Conservation (phyloP, 2,113 vertebrate genomes). For the Gallinago media region DNA sequence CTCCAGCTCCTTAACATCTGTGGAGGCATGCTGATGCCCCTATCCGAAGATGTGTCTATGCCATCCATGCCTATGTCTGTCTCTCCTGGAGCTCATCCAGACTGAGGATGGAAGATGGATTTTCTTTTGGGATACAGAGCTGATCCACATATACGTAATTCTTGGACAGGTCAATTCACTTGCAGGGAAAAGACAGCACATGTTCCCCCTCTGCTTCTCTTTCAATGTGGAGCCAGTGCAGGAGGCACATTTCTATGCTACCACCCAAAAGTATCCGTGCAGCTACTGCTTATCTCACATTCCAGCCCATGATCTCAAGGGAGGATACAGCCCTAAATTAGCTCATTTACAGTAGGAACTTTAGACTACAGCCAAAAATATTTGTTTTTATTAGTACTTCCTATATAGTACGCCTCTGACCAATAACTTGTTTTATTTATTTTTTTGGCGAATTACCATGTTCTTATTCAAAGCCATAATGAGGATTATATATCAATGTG, state of each 20-base stretch:
- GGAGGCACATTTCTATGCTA: neutral
- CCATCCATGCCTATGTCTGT: neutral
- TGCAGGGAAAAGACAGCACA: neutral
- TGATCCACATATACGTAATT: neutral
- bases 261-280: constrained; percentile 49
- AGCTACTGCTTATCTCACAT: constrained; percentile 60
- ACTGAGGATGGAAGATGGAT: neutral
- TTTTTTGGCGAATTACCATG: constrained; percentile 59
- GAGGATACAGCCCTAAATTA: constrained; percentile 62
- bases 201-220: neutral
- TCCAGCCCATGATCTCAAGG: constrained; percentile 38
- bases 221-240: neutral
- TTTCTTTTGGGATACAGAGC: neutral
- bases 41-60: neutral
- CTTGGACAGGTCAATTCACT: neutral
- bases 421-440: constrained; percentile 60
- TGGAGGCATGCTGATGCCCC: neutral
- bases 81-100: neutral
- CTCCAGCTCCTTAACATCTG: neutral
- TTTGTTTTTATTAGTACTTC: constrained; percentile 58
- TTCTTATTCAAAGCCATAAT: constrained; percentile 67
- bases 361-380: constrained; percentile 63
- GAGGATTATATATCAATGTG: constrained; percentile 70
- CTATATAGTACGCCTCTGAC: constrained; percentile 51
- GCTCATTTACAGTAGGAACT: constrained; percentile 70